Evolutionary conservation across 1,140 invertebrate species (phyloP).

Genomic region (Bombus affinis): DNA sequence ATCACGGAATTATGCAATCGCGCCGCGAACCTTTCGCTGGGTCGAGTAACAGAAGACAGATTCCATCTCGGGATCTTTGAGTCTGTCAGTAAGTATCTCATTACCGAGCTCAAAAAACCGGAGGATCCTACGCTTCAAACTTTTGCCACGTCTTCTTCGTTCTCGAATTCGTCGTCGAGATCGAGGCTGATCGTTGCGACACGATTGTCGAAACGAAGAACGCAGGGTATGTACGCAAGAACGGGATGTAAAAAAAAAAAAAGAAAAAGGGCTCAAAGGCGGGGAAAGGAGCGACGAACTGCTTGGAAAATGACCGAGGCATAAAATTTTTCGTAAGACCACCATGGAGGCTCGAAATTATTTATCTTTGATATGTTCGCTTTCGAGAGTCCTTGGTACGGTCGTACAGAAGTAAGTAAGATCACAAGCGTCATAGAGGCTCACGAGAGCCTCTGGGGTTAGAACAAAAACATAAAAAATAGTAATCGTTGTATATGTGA

Average conservation of each 20-base stretch:
- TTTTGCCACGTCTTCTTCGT: constrained; percentile 54
- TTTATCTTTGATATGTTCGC: neutral
- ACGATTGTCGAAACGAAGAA: constrained; percentile 46
- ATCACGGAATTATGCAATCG: neutral
- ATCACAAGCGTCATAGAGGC: constrained; percentile 80
- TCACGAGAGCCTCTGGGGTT: constrained; percentile 70
- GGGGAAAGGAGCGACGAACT: neutral
- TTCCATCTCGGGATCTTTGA: constrained; percentile 74
- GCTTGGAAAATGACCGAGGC: constrained; percentile 69
- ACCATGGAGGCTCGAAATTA: constrained; percentile 73
- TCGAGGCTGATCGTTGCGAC: neutral
- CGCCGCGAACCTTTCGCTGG: constrained; percentile 11
- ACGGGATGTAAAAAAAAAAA: neutral
- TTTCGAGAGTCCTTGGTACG: constrained; percentile 75
- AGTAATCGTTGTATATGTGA: constrained; percentile 62
- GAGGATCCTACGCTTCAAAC: constrained; percentile 62
- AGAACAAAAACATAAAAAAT: constrained; percentile 75
- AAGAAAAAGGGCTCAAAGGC: neutral
- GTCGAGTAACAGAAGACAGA: constrained; percentile 30
- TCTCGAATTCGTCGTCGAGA: constrained; percentile 31
- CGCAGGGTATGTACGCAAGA: constrained; percentile 29
- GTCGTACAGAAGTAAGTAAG: constrained; percentile 78
- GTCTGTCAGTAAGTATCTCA: constrained; percentile 74
- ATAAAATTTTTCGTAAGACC: constrained; percentile 77
- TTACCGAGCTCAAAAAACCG: constrained; percentile 77